These are phyloP conservation scores for Bolinopsis microptera DNA, from an alignment of 37 sponge, comb jelly and placozoan species.

Conservation along the genomic window DNA sequence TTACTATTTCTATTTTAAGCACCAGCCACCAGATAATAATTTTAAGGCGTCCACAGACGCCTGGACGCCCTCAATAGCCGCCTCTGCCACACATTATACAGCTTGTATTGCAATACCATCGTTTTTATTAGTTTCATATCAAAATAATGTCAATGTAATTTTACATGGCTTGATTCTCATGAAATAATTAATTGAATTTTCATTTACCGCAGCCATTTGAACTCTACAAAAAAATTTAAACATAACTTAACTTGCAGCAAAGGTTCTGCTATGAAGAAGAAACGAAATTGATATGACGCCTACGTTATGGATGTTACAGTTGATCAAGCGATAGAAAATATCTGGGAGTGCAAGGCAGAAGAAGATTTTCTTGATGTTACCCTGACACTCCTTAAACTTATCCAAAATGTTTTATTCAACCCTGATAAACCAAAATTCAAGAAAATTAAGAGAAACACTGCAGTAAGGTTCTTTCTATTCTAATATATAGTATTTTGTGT, in stretches of 20 bases:
- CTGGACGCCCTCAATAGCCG: too few species aligned
- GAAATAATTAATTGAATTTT: too few species aligned
- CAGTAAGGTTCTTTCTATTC: neutral
- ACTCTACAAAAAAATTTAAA: neutral
- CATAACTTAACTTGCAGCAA: neutral
- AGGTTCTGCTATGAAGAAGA: neutral
- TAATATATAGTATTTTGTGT: neutral
- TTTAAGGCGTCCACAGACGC: too few species aligned
- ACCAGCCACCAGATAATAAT: too few species aligned
- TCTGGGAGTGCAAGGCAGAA: conserved; percentile 29
- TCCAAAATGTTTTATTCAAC: conserved; percentile 78
- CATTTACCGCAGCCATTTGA: too few species aligned
- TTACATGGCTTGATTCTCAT: too few species aligned
- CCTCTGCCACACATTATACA: too few species aligned
- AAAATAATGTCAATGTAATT: too few species aligned
- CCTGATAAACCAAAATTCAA: conserved; percentile 73
- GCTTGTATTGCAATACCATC: too few species aligned
- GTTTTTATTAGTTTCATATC: too few species aligned
- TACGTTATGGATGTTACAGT: conserved; percentile 14
- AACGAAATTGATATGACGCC: neutral
- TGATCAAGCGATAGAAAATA: conserved; percentile 5
- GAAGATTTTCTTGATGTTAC: conserved; percentile 39
- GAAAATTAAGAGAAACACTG: conserved; percentile 65
- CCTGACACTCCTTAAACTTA: conserved; percentile 69
- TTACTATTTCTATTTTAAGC: too few species aligned